phyloP scores from a whole-genome alignment of 2,113 vertebrate species.

The Hippocampus zosterae region DNA sequence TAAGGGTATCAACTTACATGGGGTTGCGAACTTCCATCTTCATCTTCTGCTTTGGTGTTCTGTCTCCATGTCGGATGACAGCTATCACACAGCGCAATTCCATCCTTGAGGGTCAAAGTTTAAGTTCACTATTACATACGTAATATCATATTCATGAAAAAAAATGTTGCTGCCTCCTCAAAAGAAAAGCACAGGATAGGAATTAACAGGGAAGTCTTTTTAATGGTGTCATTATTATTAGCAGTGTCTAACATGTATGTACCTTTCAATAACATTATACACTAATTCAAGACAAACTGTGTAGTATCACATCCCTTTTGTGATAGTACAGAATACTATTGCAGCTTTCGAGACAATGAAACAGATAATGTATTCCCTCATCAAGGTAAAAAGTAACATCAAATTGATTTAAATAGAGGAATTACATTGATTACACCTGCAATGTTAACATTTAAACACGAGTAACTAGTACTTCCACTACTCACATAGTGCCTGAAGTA shows the following conservation, averaged over 20 bases:
- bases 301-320: background rate
- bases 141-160: background rate
- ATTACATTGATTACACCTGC: background rate
- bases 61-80: constrained; percentile 92
- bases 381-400: background rate
- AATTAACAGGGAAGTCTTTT: too few species aligned
- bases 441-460: background rate
- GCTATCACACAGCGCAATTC: constrained; percentile 97
- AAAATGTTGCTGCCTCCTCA: background rate
- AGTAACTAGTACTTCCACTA: constrained; percentile 1
- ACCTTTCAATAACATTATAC: background rate
- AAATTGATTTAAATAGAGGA: background rate
- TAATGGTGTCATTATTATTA: too few species aligned
- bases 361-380: background rate
- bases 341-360: background rate
- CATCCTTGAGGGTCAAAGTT: constrained; percentile 78
- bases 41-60: constrained; percentile 99
- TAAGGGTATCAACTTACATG: constrained; percentile 69
- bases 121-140: background rate
- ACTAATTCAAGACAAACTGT: background rate
- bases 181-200: too few species aligned
- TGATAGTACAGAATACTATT: background rate
- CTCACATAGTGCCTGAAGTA: constrained; percentile 98
- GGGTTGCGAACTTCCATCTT: constrained; percentile 98
- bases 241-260: too few species aligned